Base-by-base conservation (phyloP, 2,888 invertebrate species). In the Melanargia galathea region DNA sequence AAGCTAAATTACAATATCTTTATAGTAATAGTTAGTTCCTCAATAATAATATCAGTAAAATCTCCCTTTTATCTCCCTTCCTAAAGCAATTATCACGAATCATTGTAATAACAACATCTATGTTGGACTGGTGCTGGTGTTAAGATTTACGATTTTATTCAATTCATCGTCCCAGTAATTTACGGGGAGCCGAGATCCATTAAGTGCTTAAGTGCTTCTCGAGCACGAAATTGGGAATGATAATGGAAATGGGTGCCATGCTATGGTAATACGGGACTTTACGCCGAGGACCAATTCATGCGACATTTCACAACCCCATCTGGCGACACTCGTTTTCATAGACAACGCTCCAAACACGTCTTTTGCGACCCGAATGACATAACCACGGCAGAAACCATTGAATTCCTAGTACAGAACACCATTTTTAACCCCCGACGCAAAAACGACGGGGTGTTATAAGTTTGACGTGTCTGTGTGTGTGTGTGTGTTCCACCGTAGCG, bases 151-250 rank as follows among this genome's bases (percentile, higher is more conserved):
- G 87, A 83, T 88, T 89, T 89, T 88, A 90, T 89, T 89, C 87
- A 88, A 89, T 89, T 65, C 60, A 60, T 56, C 60, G 60, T 57
- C 49, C 46, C 60, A 52, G 60, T 63, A 60, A 65, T 89, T 89
- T 87, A 87, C 86, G 83, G 82, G 78, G 83, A 86, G 86, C 86
- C 82, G 86, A 85, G 86, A 90, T 86, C 88, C 90, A 88, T 90
- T 90, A 90, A 89, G 87, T 89, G 85, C 87, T 89, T 89, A 90
- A 89, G 90, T 90, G 89, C 88, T 88, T 85, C 83, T 83, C 86
- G 85, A 88, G 89, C 85, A 86, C 85, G 82, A 90, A 90, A 90
- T 90, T 90, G 87, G 82, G 86, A 87, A 89, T 88, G 87, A 89
- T 89, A 88, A 88, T 90, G 87, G 84, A 85, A 89, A 89, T 83